These are phyloP conservation scores for Parotocinclus haroldoi DNA, from an alignment of 2,797 vertebrate species.

Conservation along the genomic window DNA sequence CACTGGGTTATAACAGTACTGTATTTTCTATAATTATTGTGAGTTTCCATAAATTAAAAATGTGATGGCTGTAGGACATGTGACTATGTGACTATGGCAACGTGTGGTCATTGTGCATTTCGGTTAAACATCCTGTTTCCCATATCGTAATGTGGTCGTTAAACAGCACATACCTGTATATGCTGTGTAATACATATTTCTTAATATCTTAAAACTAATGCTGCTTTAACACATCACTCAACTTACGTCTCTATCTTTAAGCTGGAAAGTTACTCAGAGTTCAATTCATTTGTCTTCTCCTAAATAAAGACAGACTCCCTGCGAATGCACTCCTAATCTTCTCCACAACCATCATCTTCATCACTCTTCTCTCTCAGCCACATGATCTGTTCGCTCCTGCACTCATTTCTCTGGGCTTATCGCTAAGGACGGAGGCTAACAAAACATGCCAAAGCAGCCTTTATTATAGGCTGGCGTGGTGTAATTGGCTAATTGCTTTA, in stretches of 20 bases:
- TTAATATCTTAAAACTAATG: slow-evolving; percentile 41
- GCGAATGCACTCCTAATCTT: slow-evolving; percentile 40
- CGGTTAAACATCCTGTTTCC: no score
- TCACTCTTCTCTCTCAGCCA: slow-evolving; percentile 35
- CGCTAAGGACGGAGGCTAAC: slow-evolving; percentile 64
- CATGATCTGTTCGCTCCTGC: slow-evolving; percentile 44
- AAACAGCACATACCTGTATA: no score
- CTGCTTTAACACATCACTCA: slow-evolving; percentile 41
- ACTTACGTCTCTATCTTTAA: slow-evolving; percentile 31
- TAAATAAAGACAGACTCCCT: slow-evolving; percentile 53
- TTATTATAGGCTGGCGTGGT: slow-evolving; percentile 63
- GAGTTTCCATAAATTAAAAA: no score
- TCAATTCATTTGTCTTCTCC: slow-evolving; percentile 54
- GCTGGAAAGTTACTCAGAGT: slow-evolving; percentile 45
- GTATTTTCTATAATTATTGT: no score
- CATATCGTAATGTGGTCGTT: no score
- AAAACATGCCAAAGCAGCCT: slow-evolving; percentile 68
- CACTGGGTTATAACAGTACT: no score
- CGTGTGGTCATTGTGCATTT: no score
- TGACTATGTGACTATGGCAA: no score
- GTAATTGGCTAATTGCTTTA: slow-evolving; percentile 80
- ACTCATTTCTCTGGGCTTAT: slow-evolving; percentile 60
- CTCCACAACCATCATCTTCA: slow-evolving; percentile 34
- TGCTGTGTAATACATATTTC: slow-evolving; percentile 23
- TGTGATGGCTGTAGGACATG: no score